Percentiles rank a stretch among this genome's conserved stretches.
Evolutionary conservation across 2,797 vertebrate genomes (phyloP).

Genomic region (Stomatorhinus walkeri): DNA sequence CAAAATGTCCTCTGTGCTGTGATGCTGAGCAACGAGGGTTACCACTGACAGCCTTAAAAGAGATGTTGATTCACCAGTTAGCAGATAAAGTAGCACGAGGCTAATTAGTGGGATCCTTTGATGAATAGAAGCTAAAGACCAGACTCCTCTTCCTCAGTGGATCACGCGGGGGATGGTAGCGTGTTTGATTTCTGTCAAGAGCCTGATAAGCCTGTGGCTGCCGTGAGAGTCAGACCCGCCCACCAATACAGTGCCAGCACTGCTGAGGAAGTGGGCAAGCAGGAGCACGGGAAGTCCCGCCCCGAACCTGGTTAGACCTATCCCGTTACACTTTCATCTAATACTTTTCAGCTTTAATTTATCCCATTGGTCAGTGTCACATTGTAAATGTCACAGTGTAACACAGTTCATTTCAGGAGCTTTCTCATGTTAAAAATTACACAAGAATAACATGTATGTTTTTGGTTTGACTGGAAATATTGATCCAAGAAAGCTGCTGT

Average conservation of each 20-base stretch:
- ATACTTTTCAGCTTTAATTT: conserved; percentile 29
- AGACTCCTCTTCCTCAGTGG: conserved; percentile 49
- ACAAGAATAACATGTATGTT: background rate
- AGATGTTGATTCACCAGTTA: background rate
- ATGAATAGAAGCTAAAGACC: conserved; percentile 17
- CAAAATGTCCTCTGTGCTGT: background rate
- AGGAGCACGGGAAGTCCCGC: conserved; percentile 57
- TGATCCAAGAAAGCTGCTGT: background rate
- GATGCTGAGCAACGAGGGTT: background rate
- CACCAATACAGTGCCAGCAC: conserved; percentile 52
- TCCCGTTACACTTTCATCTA: conserved; percentile 39
- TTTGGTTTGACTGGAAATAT: background rate
- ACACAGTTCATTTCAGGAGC: conserved; percentile 3
- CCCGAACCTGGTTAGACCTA: conserved; percentile 56
- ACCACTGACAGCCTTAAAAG: background rate
- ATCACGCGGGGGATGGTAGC: conserved; percentile 59
- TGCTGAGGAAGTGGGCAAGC: conserved; percentile 57
- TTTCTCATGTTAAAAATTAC: background rate
- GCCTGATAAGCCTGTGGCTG: conserved; percentile 47
- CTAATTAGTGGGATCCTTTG: conserved; percentile 7
- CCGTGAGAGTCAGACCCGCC: conserved; percentile 43
- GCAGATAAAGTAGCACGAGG: background rate
- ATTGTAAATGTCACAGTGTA: conserved; percentile 15
- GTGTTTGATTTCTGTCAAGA: conserved; percentile 52
- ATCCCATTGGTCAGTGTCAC: conserved; percentile 5